phyloP scores from a whole-genome alignment of 92 coral and sea anemone species.

The Galaxea fascicularis region DNA sequence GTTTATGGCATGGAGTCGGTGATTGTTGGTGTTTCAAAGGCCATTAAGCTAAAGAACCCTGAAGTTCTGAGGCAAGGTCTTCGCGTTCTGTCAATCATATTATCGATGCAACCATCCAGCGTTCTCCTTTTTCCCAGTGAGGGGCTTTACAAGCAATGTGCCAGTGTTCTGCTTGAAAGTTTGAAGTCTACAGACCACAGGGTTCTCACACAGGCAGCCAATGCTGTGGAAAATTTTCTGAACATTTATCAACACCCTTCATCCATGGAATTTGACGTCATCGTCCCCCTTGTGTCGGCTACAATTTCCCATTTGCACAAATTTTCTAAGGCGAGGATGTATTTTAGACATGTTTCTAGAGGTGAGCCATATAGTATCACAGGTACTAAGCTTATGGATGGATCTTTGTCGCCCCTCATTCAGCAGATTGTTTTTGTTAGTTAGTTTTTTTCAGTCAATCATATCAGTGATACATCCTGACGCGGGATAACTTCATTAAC shows the following conservation, averaged over 20 bases:
- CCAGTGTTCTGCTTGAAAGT: conserved; percentile 65
- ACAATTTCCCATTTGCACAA: conserved; percentile 68
- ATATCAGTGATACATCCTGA: too few relatives aligned
- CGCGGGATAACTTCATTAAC: too few relatives aligned
- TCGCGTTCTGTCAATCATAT: conserved; percentile 71
- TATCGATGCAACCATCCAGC: conserved; percentile 65
- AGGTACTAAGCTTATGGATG: not conserved
- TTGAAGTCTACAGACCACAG: conserved; percentile 83
- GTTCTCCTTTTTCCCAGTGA: conserved; percentile 78
- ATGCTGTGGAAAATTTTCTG: conserved; percentile 68
- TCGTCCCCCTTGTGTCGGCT: conserved; percentile 58
- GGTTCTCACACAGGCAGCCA: conserved; percentile 74
- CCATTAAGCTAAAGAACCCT: conserved; percentile 72
- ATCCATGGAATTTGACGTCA: conserved; percentile 53
- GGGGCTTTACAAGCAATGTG: conserved; percentile 62
- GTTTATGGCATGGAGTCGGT: conserved; percentile 90
- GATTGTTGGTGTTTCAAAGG: conserved; percentile 67
- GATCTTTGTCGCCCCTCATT: not conserved
- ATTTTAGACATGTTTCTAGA: conserved; percentile 70
- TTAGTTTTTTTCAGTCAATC: too few relatives aligned
- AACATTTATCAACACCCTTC: conserved; percentile 67
- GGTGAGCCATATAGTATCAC: conserved; percentile 47
- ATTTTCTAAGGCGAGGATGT: conserved; percentile 65
- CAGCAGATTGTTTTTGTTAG: too few relatives aligned
- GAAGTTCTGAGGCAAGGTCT: conserved; percentile 82